Conservation (phyloP, 2,888 invertebrate genomes). For the Drosophila affinis region DNA sequence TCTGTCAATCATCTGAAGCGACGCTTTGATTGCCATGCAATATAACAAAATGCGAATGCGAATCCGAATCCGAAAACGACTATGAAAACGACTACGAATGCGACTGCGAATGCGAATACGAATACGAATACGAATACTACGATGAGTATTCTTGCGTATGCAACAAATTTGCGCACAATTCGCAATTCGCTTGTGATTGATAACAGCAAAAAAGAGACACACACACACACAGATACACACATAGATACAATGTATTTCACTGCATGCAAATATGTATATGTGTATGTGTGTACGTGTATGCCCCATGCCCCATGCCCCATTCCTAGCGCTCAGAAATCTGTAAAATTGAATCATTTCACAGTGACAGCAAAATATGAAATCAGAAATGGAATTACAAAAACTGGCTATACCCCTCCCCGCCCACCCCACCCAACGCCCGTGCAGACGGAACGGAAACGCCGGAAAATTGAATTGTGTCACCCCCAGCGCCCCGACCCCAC, state of each 20-base stretch:
- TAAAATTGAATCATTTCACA: constrained; percentile 75
- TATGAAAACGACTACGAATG: too few species aligned
- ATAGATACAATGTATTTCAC: constrained; percentile 27
- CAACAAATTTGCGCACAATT: constrained; percentile 52
- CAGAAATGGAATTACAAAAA: constrained; percentile 73
- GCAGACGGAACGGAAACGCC: constrained; percentile 70
- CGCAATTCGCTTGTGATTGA: constrained; percentile 38
- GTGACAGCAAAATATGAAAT: constrained; percentile 78
- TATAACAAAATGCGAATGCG: constrained; percentile 21
- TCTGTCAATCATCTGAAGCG: constrained; percentile 30
- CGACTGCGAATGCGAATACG: too few species aligned
- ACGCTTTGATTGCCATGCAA: constrained; percentile 47
- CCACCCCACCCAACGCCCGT: background rate
- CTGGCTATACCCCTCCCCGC: constrained; percentile 22
- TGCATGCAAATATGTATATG: constrained; percentile 59
- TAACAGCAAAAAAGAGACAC: constrained; percentile 27
- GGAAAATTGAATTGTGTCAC: constrained; percentile 73
- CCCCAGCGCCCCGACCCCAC: background rate
- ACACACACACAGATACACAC: constrained; percentile 17
- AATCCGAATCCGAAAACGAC: too few species aligned
- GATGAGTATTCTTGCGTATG: constrained; percentile 38
- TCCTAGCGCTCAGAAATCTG: constrained; percentile 53
- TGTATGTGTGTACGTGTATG: background rate
- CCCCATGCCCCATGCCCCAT: constrained; percentile 27
- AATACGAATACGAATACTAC: background rate